A percentile compares a stretch with the other conserved stretches of the same genome.
These are phyloP conservation scores for Karalla daura DNA, from an alignment of 2,797 vertebrate species.

Conservation along the genomic window DNA sequence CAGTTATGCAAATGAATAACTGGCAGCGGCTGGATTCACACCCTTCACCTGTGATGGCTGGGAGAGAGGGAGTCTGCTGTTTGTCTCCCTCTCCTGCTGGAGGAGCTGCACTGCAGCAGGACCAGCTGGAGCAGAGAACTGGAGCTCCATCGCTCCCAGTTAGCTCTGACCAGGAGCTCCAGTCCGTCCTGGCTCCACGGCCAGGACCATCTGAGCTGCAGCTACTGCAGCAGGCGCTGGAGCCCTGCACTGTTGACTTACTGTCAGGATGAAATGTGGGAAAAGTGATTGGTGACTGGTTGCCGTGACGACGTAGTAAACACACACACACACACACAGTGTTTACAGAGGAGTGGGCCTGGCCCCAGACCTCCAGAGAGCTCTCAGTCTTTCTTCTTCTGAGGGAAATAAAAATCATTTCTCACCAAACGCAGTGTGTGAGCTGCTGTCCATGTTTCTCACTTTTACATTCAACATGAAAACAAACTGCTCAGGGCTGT, in stretches of 20 bases:
- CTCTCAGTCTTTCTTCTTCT: background rate
- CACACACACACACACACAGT: conserved; percentile 54
- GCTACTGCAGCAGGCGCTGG: conserved; percentile 9
- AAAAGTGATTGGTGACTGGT: conserved; percentile 41
- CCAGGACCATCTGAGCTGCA: conserved; percentile 13
- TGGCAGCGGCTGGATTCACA: conserved; percentile 36
- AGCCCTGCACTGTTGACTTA: conserved; percentile 12
- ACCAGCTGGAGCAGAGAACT: background rate
- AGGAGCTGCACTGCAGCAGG: conserved; percentile 6
- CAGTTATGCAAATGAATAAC: conserved; percentile 8
- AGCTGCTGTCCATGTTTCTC: no score
- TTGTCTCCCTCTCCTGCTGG: conserved; percentile 79
- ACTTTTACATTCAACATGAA: no score
- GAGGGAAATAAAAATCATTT: background rate
- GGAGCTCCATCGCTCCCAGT: background rate
- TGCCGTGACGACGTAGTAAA: conserved; percentile 61
- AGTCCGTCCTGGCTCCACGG: background rate
- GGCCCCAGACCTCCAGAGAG: conserved; percentile 30
- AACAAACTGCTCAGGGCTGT: no score
- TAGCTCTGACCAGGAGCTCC: conserved; percentile 10
- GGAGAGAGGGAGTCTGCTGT: background rate
- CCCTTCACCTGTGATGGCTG: background rate
- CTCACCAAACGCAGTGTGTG: background rate
- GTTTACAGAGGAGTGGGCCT: conserved; percentile 61
- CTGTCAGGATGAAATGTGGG: conserved; percentile 19